A percentile compares a stretch with the other conserved stretches of the same genome.
Conservation (phyloP, 2,797 vertebrate genomes). For the Etheostoma nigrum region DNA sequence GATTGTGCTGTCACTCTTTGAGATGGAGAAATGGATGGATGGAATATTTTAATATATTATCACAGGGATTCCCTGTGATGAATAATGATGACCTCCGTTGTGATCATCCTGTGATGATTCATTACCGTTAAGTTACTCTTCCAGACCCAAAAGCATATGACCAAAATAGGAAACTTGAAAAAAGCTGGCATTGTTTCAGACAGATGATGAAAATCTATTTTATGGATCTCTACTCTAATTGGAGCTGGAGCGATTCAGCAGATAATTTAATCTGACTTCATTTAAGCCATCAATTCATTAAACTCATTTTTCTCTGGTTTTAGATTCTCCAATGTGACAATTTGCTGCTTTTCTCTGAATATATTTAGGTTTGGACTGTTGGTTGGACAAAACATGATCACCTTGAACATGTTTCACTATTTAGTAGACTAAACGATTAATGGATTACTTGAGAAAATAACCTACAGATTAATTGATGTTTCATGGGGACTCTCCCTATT, state of each 20-base stretch:
- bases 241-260: background rate
- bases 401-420: background rate
- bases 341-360: background rate
- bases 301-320: background rate
- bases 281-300: background rate
- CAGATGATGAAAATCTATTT: background rate
- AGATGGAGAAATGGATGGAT: background rate
- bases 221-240: background rate
- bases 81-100: background rate
- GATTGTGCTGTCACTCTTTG: slow-evolving; percentile 3
- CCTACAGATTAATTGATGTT: background rate
- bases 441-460: background rate
- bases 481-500: background rate
- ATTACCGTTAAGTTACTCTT: background rate
- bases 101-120: background rate
- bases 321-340: background rate
- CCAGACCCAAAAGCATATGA: background rate
- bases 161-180: background rate
- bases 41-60: background rate
- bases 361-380: background rate
- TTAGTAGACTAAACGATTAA: background rate
- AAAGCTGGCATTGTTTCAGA: no score
- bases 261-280: background rate
- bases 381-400: background rate
- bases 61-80: background rate